Evolutionary conservation across 2,888 invertebrate genomes (phyloP).

Genomic region (Poecilus cupreus): DNA sequence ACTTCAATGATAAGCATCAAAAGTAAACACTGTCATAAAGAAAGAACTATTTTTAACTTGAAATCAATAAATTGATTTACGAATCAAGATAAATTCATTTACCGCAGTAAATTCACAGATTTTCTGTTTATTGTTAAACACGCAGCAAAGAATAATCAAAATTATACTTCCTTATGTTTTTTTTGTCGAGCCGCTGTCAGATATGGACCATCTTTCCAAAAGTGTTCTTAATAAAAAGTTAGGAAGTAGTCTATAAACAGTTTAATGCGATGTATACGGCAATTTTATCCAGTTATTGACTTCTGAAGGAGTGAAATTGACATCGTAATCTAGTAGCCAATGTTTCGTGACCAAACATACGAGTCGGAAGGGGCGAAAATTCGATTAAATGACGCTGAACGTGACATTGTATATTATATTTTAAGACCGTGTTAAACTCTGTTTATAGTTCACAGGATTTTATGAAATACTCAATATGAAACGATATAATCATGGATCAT

Average conservation of each 20-base stretch:
- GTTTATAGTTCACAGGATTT: constrained; percentile 12
- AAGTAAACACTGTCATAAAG: neutral
- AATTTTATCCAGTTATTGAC: neutral
- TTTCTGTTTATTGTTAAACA: too few relatives aligned
- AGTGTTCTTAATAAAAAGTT: too few relatives aligned
- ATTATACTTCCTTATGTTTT: too few relatives aligned
- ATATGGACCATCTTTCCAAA: too few relatives aligned
- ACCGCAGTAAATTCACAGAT: too few relatives aligned
- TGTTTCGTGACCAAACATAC: constrained; percentile 2
- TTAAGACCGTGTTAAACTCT: neutral
- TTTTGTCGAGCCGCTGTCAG: too few relatives aligned
- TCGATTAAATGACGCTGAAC: constrained; percentile 26
- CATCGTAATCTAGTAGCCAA: constrained; percentile 22
- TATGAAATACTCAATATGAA: neutral
- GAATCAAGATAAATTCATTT: too few relatives aligned
- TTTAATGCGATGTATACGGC: neutral
- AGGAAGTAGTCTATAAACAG: neutral
- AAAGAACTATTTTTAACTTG: neutral
- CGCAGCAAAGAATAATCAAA: too few relatives aligned
- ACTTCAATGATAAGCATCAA: neutral
- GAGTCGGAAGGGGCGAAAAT: neutral
- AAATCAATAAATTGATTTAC: too few relatives aligned
- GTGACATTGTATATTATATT: constrained; percentile 16
- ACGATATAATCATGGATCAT: constrained; percentile 1
- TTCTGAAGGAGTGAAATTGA: constrained; percentile 6